Evolutionary conservation across 2,888 invertebrate species (phyloP).

Genomic region (Noctua comes): DNA sequence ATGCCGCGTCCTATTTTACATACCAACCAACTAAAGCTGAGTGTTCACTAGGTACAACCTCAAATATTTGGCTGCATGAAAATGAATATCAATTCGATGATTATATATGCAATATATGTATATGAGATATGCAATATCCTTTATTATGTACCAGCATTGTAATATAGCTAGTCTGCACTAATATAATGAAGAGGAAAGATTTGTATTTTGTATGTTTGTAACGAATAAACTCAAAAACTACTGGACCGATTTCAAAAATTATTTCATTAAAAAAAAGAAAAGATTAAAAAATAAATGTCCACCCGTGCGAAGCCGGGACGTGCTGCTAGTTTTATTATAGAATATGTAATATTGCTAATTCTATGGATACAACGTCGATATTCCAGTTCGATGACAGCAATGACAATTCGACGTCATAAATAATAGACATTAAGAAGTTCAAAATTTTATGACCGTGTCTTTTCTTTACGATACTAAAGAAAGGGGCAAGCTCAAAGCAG

Average conservation of each 20-base stretch:
- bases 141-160: too few species aligned
- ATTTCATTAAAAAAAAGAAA: too few species aligned
- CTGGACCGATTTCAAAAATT: too few species aligned
- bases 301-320: too few species aligned
- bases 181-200: too few species aligned
- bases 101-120: background rate
- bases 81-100: background rate
- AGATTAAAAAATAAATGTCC: too few species aligned
- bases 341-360: too few species aligned
- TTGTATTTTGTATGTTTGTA: too few species aligned
- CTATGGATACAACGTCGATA: background rate
- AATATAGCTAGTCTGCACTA: too few species aligned
- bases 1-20: constrained; percentile 54
- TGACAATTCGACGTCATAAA: background rate
- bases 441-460: background rate
- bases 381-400: background rate
- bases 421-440: background rate
- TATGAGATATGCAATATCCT: background rate
- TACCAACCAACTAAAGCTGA: constrained; percentile 40
- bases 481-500: background rate
- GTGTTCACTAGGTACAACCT: constrained; percentile 15
- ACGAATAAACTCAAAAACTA: too few species aligned
- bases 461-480: background rate
- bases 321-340: too few species aligned
- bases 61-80: background rate